Conservation (phyloP, 2,113 vertebrate genomes). For the Scatophagus argus region DNA sequence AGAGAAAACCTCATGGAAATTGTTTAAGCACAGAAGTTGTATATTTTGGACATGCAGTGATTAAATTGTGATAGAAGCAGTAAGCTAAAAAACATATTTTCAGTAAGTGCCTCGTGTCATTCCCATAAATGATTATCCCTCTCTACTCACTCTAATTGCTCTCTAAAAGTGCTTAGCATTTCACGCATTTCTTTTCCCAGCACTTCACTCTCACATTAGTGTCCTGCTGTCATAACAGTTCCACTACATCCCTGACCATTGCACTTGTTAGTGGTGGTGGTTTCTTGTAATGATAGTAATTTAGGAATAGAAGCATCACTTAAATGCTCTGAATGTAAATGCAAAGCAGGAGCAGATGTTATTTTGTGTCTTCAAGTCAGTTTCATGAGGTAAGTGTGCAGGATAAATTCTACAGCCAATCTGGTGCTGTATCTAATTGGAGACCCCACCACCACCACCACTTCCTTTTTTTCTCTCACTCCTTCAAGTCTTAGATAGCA, state of each 20-base stretch:
- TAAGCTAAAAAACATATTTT: neutral
- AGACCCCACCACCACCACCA: neutral
- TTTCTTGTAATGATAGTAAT: constrained; percentile 8
- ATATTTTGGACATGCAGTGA: neutral
- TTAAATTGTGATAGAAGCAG: neutral
- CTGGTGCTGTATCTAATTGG: constrained; percentile 62
- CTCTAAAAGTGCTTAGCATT: neutral
- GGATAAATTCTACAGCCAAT: constrained; percentile 37
- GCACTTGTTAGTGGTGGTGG: neutral
- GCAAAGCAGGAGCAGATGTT: constrained; percentile 33
- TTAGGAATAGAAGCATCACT: constrained; percentile 23
- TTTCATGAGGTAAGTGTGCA: constrained; percentile 25
- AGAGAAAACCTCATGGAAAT: neutral
- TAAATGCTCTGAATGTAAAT: constrained; percentile 22
- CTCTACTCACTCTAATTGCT: neutral
- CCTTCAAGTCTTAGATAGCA: constrained; percentile 85
- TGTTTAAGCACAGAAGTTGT: no score
- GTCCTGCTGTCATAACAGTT: neutral
- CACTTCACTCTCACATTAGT: neutral
- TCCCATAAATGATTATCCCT: neutral
- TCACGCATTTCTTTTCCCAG: constrained; percentile 1
- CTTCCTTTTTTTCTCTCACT: constrained; percentile 8
- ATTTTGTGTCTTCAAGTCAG: constrained; percentile 34
- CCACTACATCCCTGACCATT: neutral
- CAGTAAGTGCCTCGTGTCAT: neutral